Evolutionary conservation across 2,113 vertebrate genomes (phyloP).

Genomic region (Neodon shergylaensis): DNA sequence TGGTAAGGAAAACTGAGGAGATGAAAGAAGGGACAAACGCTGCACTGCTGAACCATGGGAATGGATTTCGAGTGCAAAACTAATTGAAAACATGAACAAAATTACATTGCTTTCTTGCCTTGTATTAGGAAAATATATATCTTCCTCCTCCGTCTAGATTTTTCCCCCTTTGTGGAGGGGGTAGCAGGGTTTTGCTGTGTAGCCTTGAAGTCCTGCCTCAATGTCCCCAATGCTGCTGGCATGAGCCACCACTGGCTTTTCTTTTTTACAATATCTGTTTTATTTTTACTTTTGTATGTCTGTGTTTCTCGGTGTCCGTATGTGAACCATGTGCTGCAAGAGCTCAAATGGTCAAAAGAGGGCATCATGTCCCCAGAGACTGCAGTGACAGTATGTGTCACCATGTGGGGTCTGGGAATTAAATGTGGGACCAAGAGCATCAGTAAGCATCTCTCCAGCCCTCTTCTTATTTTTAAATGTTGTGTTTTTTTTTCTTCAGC

Average conservation of each 20-base stretch:
- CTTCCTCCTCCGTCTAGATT: background rate
- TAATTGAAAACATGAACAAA: background rate
- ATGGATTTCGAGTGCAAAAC: no score
- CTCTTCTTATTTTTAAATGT: background rate
- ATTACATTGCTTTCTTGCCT: background rate
- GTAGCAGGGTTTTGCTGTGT: background rate
- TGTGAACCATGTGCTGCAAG: no score
- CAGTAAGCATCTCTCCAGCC: background rate
- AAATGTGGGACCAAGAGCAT: background rate
- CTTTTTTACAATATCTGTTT: background rate
- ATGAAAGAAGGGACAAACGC: background rate
- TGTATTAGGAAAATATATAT: background rate
- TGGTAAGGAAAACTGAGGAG: no score
- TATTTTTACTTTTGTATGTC: background rate
- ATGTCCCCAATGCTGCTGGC: no score
- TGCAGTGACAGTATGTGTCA: background rate
- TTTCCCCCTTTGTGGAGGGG: background rate
- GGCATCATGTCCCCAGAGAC: no score
- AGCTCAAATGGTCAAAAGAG: no score
- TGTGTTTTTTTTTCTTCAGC: background rate
- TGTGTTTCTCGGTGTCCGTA: background rate
- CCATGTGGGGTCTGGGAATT: background rate
- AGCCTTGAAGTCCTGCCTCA: background rate
- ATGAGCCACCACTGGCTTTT: background rate
- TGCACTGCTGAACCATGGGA: background rate